These are phyloP conservation scores for Microtus montanus DNA, from an alignment of 2,113 vertebrate genomes.

Conservation along the genomic window DNA sequence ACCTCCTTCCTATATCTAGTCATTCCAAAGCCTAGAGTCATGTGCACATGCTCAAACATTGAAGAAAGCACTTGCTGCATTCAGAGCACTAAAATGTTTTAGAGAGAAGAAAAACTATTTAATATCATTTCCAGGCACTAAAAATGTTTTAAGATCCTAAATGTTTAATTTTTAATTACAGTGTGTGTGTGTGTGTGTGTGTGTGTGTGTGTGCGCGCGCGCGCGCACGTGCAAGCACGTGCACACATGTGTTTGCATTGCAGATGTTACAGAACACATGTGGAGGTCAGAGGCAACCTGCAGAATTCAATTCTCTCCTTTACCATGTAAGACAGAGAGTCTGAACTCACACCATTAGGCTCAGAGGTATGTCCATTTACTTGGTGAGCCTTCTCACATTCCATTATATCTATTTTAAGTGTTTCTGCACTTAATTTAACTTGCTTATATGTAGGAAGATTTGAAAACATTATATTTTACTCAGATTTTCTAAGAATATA, in stretches of 20 bases:
- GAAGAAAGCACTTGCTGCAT: not conserved
- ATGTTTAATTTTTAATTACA: not conserved
- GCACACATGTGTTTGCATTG: not conserved
- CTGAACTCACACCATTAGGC: not conserved
- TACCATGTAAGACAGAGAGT: no score
- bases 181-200: not conserved
- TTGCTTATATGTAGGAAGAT: not conserved
- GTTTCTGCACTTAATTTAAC: not conserved
- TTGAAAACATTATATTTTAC: not conserved
- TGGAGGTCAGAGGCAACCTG: not conserved
- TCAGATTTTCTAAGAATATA: not conserved
- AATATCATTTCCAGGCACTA: no score
- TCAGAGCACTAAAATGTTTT: conserved; percentile 44
- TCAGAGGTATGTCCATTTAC: not conserved
- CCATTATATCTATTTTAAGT: conserved; percentile 25
- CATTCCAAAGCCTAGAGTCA: conserved; percentile 61
- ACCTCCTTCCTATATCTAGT: conserved; percentile 64
- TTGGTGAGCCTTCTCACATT: not conserved
- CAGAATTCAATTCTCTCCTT: no score
- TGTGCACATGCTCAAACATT: not conserved
- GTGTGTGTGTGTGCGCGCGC: no score
- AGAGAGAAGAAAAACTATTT: conserved; percentile 25
- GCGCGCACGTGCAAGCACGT: no score
- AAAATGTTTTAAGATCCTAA: not conserved
- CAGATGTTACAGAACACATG: not conserved